Conservation (phyloP, 2,113 vertebrate species). For the Percina caprodes region DNA sequence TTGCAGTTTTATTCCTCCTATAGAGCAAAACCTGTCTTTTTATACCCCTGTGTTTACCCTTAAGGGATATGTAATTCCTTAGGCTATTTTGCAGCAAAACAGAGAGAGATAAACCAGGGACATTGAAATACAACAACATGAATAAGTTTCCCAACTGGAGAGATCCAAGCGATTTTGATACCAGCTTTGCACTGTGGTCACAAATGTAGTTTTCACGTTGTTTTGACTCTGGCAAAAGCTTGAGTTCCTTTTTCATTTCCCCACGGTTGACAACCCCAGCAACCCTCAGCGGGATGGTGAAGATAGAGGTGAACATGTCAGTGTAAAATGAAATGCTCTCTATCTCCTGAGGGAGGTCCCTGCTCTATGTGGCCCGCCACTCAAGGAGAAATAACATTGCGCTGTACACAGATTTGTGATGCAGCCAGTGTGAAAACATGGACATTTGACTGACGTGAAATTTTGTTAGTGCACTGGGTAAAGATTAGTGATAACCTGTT, state of each 20-base stretch:
- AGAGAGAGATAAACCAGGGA: constrained; percentile 22
- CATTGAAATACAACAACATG: constrained; percentile 51
- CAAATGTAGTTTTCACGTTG: constrained; percentile 73
- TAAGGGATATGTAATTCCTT: constrained; percentile 52
- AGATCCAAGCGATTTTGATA: constrained; percentile 61
- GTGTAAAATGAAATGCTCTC: constrained; percentile 81
- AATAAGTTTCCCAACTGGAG: constrained; percentile 60
- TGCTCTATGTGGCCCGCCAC: constrained; percentile 67
- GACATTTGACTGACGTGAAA: constrained; percentile 60
- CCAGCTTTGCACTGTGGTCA: constrained; percentile 66
- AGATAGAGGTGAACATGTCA: constrained; percentile 79
- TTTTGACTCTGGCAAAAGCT: constrained; percentile 69
- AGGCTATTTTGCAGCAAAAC: constrained; percentile 53
- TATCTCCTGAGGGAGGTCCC: constrained; percentile 72
- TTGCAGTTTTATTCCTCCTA: constrained; percentile 56
- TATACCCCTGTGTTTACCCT: constrained; percentile 58
- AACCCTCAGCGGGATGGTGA: constrained; percentile 67
- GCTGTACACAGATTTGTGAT: constrained; percentile 55
- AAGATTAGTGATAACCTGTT: too few relatives aligned
- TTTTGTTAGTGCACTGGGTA: too few relatives aligned
- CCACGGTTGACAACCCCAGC: constrained; percentile 72
- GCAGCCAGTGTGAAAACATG: constrained; percentile 58
- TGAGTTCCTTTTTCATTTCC: constrained; percentile 76
- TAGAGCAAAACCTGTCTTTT: constrained; percentile 48
- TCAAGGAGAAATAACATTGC: constrained; percentile 74